phyloP scores from a whole-genome alignment of 2,888 invertebrate genomes.

The Lasioglossum vierecki region DNA sequence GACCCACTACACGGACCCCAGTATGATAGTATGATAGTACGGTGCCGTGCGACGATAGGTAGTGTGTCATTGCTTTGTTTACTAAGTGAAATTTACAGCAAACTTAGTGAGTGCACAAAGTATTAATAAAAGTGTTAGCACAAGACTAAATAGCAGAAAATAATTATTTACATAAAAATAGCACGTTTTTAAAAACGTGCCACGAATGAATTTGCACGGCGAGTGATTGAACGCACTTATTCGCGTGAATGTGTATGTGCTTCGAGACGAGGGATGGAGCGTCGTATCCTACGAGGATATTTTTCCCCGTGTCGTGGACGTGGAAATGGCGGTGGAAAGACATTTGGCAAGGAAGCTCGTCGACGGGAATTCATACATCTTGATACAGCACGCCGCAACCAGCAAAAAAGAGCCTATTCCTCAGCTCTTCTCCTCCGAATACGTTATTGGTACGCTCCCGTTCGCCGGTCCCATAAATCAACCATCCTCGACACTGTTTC shows the following conservation, averaged over 20 bases:
- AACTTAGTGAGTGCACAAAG: too few species aligned
- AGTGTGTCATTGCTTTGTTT: too few species aligned
- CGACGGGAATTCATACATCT: constrained; percentile 81
- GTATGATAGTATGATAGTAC: too few species aligned
- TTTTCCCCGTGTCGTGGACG: constrained; percentile 86
- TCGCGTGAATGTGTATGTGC: constrained; percentile 1
- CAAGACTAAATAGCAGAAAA: too few species aligned
- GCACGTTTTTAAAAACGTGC: too few species aligned
- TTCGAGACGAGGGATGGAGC: constrained; percentile 77
- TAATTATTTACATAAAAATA: too few species aligned
- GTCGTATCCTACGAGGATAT: constrained; percentile 82
- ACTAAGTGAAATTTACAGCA: too few species aligned
- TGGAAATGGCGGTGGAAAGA: constrained; percentile 87
- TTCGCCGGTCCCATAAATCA: neutral
- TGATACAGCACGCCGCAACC: constrained; percentile 74
- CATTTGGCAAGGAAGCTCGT: constrained; percentile 85
- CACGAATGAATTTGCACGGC: too few species aligned
- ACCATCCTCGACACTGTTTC: constrained; percentile 2
- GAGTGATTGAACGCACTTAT: neutral
- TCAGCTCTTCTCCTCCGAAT: constrained; percentile 83
- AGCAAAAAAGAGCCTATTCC: constrained; percentile 83
- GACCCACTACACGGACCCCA: too few species aligned
- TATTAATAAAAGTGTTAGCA: too few species aligned
- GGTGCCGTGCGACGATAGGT: too few species aligned
- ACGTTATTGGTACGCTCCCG: constrained; percentile 82